These are phyloP conservation scores for Epizoanthus illoricatus DNA, from an alignment of 92 coral and sea anemone genomes.

Conservation along the genomic window DNA sequence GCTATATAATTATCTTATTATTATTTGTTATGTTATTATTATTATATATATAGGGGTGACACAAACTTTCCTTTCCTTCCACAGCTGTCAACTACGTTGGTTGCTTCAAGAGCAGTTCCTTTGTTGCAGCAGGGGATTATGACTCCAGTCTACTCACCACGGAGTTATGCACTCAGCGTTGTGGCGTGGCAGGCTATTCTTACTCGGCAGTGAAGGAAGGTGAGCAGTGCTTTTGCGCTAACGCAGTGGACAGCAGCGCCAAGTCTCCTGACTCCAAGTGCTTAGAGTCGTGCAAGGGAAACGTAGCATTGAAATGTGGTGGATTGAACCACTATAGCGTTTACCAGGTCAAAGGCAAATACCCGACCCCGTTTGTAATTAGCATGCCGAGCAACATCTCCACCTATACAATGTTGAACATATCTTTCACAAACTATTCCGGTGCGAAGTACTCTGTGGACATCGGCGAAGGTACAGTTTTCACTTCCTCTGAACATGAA, in stretches of 20 bases:
- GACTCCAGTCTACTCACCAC: constrained; percentile 62
- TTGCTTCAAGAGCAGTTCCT: constrained; percentile 55
- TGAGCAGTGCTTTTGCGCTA: constrained; percentile 78
- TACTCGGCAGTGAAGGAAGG: constrained; percentile 73
- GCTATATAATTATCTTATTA: no score
- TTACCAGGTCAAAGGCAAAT: constrained; percentile 59
- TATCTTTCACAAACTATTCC: constrained; percentile 47
- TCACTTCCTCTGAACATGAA: constrained; percentile 12
- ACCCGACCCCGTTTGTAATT: constrained; percentile 45
- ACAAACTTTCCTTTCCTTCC: neutral
- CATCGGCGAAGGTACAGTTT: constrained; percentile 61
- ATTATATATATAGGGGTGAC: no score
- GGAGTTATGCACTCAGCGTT: constrained; percentile 67
- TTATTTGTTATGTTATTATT: no score
- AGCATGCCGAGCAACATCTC: constrained; percentile 53
- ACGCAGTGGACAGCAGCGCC: constrained; percentile 15
- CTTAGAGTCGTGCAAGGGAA: constrained; percentile 74
- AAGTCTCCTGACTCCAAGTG: constrained; percentile 57
- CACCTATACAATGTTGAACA: constrained; percentile 47
- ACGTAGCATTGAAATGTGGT: constrained; percentile 69
- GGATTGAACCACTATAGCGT: constrained; percentile 63
- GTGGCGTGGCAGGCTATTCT: constrained; percentile 60
- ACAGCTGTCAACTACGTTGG: constrained; percentile 73
- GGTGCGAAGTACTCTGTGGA: constrained; percentile 53
- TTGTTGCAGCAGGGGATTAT: constrained; percentile 65